These are phyloP conservation scores for Eurytoma californica DNA, from an alignment of 2,888 invertebrate species.

Conservation along the genomic window DNA sequence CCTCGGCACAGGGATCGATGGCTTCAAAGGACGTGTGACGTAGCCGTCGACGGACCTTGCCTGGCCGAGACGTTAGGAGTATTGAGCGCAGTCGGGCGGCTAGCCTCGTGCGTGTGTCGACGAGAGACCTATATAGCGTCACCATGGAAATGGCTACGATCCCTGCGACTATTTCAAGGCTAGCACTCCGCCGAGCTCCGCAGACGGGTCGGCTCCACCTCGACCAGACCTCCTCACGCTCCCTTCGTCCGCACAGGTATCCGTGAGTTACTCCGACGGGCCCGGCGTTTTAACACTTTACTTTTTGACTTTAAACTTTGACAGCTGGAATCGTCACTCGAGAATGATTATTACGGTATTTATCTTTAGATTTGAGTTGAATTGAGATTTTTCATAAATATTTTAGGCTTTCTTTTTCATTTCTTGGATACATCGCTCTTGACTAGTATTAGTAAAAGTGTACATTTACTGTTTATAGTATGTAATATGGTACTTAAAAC, in stretches of 20 bases:
- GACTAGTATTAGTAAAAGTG: too few species aligned
- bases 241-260: neutral
- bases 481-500: too few species aligned
- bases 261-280: neutral
- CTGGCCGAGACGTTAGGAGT: neutral
- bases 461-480: too few species aligned
- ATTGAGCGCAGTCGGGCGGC: constrained; percentile 1
- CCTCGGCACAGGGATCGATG: neutral
- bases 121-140: constrained; percentile 36
- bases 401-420: too few species aligned
- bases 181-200: constrained; percentile 26
- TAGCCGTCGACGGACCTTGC: neutral
- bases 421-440: too few species aligned
- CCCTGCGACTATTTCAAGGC: constrained; percentile 52
- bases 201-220: constrained; percentile 2
- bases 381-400: too few species aligned
- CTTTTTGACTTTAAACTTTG: too few species aligned
- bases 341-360: constrained; percentile 2
- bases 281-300: neutral
- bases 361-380: neutral
- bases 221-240: neutral
- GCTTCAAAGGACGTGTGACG: neutral
- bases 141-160: constrained; percentile 53
- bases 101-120: neutral
- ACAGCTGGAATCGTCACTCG: too few species aligned